Base-by-base conservation (phyloP, 2,113 vertebrate genomes). In the Tangachromis dhanisi region DNA sequence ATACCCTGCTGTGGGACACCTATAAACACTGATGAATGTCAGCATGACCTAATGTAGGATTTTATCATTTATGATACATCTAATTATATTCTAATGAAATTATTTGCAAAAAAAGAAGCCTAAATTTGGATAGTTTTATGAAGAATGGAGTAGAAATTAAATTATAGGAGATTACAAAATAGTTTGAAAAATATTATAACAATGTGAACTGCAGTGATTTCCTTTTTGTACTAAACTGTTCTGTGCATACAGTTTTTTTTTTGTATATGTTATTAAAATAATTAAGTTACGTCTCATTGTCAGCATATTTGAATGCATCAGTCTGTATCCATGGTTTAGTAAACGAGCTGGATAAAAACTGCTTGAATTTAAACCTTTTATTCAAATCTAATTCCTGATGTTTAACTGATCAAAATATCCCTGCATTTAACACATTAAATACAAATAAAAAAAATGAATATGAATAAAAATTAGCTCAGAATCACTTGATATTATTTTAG, bases 261-360 rank as follows among this genome's bases (percentile, higher is more conserved):
- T 33, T 21, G 33, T 3, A 1, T 68, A 68, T 13, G 63, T 38
- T 38, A 3, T 38, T 38, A 38, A 21, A 68, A 38, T 38, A 12
- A 68, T 38, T 38, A 68, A 2, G 33, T 38, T 68, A 0, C 0
- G 1, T 21, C 7, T 38, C 7, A 68, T 38, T 68, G 33, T 54
- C 47, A 19, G 31, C 61, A 47, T 79, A 31, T 61, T 73, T 40
- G 29, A 2, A 10, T n/a, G 55, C 11, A 31, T 40, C 26, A 5
- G 9, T 71, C 5, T 82, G 33, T 26, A 8, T n/a, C 12, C 9
- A 38, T 42, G 17, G 38, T 2, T 51, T 66, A 24, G n/a, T 79
- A 79, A 63, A 21, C 1, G 3, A 45, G 21, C 40, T 47, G 68
- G 21, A 73, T 45, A 63, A 16, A 49, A 31, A 14, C 6, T 63